Percentiles rank a stretch among this genome's conserved stretches.
Conservation (phyloP, 2,113 vertebrate species). For the Corythaeola cristata region DNA sequence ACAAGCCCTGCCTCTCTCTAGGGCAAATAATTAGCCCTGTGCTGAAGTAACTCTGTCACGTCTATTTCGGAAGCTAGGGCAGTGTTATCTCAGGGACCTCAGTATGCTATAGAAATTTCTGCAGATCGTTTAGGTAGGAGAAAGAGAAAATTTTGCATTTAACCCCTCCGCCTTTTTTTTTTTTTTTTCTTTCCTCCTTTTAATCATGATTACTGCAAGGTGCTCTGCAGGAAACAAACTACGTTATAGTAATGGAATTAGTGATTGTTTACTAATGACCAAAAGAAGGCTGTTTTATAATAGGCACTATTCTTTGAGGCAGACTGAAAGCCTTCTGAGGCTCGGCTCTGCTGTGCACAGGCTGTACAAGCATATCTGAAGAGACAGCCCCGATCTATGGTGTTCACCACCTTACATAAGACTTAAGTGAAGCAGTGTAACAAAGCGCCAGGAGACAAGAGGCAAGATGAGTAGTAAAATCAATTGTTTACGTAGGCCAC, state of each 20-base stretch:
- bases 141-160: not conserved
- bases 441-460: not conserved
- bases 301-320: not conserved
- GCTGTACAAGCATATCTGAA: not conserved
- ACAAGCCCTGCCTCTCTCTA: not conserved
- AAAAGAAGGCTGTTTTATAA: not conserved
- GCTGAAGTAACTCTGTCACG: not conserved
- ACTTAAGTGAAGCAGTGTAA: not conserved
- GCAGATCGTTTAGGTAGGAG: not conserved
- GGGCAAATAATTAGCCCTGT: not conserved
- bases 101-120: not conserved
- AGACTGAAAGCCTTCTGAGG: not conserved
- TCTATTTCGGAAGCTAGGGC: not conserved
- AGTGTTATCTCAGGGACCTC: not conserved
- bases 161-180: rapidly evolving
- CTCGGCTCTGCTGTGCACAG: not conserved
- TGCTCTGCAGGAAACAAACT: not conserved
- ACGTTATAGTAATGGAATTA: not conserved
- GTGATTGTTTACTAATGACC: not conserved
- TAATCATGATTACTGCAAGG: not conserved
- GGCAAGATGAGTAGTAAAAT: not conserved
- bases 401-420: not conserved
- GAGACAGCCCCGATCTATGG: not conserved
- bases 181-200: not conserved
- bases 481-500: not conserved